These are phyloP conservation scores for Lynx canadensis DNA, from an alignment of 2,113 vertebrate species.

Conservation along the genomic window DNA sequence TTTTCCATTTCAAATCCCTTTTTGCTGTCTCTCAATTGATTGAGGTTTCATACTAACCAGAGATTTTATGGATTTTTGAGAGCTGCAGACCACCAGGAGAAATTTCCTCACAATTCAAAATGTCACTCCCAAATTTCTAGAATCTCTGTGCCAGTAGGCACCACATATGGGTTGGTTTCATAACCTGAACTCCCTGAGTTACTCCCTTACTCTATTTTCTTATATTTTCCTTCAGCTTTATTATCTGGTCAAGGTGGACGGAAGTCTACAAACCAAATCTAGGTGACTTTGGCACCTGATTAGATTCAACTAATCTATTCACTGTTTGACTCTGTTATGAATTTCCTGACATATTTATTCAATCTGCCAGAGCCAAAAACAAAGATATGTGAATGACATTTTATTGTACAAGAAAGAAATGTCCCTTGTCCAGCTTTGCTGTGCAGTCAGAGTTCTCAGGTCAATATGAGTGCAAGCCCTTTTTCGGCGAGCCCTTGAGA, in stretches of 20 bases:
- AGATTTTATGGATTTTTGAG: not conserved
- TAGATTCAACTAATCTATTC: not conserved
- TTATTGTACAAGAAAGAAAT: not conserved
- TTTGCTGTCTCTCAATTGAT: not conserved
- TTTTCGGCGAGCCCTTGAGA: not conserved
- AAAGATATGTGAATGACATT: not conserved
- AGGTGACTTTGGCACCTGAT: not conserved
- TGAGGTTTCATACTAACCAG: not conserved
- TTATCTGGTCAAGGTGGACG: not conserved
- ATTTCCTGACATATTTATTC: not conserved
- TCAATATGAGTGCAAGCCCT: not conserved
- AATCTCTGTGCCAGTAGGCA: not conserved
- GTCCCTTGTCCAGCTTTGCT: not conserved
- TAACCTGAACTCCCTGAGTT: not conserved
- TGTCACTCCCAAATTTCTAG: not conserved
- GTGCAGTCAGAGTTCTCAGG: not conserved
- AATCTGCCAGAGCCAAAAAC: not conserved
- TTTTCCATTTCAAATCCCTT: not conserved
- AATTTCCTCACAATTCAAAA: not conserved
- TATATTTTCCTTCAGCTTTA: not conserved
- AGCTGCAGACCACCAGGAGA: not conserved
- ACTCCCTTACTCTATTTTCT: not conserved
- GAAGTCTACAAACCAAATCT: not conserved
- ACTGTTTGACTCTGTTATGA: not conserved
- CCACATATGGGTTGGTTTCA: not conserved